These are phyloP conservation scores for Nesometra sesokonis DNA, from an alignment of 35 echinoderm and acorn worm genomes.

Conservation along the genomic window DNA sequence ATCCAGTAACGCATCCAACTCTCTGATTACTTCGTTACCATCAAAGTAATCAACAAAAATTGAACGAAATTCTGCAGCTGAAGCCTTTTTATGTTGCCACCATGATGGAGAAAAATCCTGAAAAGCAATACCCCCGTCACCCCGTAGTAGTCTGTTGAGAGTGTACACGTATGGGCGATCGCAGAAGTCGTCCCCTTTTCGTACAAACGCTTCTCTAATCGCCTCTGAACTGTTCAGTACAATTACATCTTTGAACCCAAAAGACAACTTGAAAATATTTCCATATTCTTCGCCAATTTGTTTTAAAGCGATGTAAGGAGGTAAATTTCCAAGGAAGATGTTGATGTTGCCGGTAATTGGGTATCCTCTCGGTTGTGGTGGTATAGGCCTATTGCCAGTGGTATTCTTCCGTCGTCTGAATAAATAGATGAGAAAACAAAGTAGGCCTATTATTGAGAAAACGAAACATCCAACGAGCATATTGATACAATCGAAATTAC, in stretches of 20 bases:
- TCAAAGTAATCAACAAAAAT: neutral
- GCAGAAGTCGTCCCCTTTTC: slow-evolving; percentile 53
- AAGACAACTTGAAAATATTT: slow-evolving; percentile 58
- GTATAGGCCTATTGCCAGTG: neutral
- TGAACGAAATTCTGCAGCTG: slow-evolving; percentile 23
- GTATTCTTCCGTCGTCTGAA: neutral
- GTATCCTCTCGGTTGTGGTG: slow-evolving; percentile 59
- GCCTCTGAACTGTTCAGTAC: slow-evolving; percentile 67
- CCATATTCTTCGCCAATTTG: slow-evolving; percentile 63
- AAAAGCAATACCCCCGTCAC: slow-evolving; percentile 87
- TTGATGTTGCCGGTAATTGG: slow-evolving; percentile 78
- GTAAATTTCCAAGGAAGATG: slow-evolving; percentile 46
- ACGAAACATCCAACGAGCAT: too few relatives aligned
- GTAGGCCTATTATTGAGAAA: too few relatives aligned
- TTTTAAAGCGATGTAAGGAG: slow-evolving; percentile 69
- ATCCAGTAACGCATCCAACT: neutral
- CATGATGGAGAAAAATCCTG: slow-evolving; percentile 56
- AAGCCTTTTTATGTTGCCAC: slow-evolving; percentile 27
- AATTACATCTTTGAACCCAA: slow-evolving; percentile 52
- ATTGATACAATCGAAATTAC: too few relatives aligned
- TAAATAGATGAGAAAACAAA: too few relatives aligned
- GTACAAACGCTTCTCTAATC: slow-evolving; percentile 77
- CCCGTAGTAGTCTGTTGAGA: slow-evolving; percentile 56
- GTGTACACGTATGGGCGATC: slow-evolving; percentile 85
- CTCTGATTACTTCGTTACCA: neutral